These are phyloP conservation scores for Hycleus cichorii DNA, from an alignment of 1,140 invertebrate genomes.

Conservation along the genomic window DNA sequence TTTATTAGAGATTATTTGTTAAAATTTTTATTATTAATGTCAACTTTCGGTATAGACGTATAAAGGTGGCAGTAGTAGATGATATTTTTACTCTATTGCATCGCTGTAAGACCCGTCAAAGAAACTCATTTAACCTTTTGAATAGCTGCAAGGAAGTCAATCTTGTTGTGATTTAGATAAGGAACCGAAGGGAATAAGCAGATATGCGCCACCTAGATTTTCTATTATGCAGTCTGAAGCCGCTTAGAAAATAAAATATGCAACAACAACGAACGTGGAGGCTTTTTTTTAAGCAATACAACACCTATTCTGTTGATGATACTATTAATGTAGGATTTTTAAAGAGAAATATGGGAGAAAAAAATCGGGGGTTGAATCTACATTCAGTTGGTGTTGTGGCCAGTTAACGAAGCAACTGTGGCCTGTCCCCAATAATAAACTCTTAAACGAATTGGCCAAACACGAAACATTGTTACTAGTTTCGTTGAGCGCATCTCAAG, in stretches of 20 bases:
- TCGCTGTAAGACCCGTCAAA: slow-evolving; percentile 14
- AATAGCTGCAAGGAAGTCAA: slow-evolving; percentile 25
- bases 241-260: too few relatives aligned
- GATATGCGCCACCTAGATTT: slow-evolving; percentile 14
- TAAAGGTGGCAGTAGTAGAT: slow-evolving; percentile 1
- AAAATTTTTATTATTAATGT: too few relatives aligned
- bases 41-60: too few relatives aligned
- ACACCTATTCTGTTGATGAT: too few relatives aligned
- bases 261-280: neutral
- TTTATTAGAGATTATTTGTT: too few relatives aligned
- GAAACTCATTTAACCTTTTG: slow-evolving; percentile 25
- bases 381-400: too few relatives aligned
- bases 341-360: neutral
- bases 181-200: slow-evolving; percentile 21
- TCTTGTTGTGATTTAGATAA: slow-evolving; percentile 23
- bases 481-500: slow-evolving; percentile 25
- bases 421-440: slow-evolving; percentile 22
- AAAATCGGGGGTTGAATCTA: too few relatives aligned
- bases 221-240: slow-evolving; percentile 2
- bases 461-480: slow-evolving; percentile 31
- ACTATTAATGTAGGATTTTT: neutral
- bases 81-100: slow-evolving; percentile 16
- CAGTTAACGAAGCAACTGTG: slow-evolving; percentile 5
- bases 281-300: too few relatives aligned
- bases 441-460: slow-evolving; percentile 33